Evolutionary conservation across 2,888 invertebrate genomes (phyloP).

Genomic region (Drosophila tanythrix): DNA sequence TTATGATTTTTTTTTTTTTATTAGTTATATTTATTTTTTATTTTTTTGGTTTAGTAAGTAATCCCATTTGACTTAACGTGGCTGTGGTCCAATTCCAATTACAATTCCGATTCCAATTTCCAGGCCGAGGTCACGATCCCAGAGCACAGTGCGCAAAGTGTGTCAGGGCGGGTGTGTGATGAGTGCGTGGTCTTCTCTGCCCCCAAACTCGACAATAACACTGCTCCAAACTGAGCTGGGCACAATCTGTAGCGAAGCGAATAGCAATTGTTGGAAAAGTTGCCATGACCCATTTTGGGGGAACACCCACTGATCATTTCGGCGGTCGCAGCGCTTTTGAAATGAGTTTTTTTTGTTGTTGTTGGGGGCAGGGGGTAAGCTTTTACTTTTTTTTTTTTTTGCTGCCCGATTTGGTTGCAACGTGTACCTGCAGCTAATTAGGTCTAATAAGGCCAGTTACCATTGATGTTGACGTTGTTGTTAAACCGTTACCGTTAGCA

Average conservation of each 20-base stretch:
- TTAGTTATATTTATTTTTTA: background rate
- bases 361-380: slow-evolving; percentile 12
- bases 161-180: slow-evolving; percentile 73
- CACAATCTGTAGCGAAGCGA: slow-evolving; percentile 27
- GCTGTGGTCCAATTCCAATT: slow-evolving; percentile 18
- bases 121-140: slow-evolving; percentile 58
- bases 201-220: background rate
- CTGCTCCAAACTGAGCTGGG: slow-evolving; percentile 4
- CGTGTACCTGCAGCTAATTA: slow-evolving; percentile 56
- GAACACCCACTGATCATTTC: slow-evolving; percentile 72
- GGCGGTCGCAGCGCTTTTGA: slow-evolving; percentile 55
- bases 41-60: slow-evolving; percentile 2
- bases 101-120: slow-evolving; percentile 31
- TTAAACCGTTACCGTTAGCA: slow-evolving; percentile 26
- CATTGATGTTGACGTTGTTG: slow-evolving; percentile 28
- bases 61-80: slow-evolving; percentile 4
- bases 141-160: slow-evolving; percentile 49
- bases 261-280: slow-evolving; percentile 50
- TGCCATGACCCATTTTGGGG: slow-evolving; percentile 72
- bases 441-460: slow-evolving; percentile 56
- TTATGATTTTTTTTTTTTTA: background rate
- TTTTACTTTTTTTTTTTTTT: slow-evolving; percentile 65
- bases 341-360: slow-evolving; percentile 30
- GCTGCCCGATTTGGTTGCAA: slow-evolving; percentile 48
- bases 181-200: slow-evolving; percentile 55